Evolutionary conservation across 2,113 vertebrate genomes (phyloP).

Genomic region (Engystomops pustulosus): DNA sequence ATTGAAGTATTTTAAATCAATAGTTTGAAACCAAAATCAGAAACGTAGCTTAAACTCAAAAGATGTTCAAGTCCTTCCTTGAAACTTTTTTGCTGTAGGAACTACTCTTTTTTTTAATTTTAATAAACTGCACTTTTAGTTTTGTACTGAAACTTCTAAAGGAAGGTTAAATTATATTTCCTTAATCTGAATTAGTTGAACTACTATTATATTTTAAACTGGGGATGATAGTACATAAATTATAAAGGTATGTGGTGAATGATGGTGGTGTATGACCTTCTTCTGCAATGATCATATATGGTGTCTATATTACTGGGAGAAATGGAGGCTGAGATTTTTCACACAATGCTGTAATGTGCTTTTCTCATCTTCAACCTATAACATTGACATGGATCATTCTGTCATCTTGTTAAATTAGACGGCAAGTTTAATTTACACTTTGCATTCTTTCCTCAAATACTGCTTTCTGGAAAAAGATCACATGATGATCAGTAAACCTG

Average conservation of each 20-base stretch:
- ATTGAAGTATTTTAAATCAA: too few species aligned
- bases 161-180: too few species aligned
- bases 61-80: too few species aligned
- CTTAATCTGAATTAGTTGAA: too few species aligned
- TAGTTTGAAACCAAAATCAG: too few species aligned
- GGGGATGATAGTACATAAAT: too few species aligned
- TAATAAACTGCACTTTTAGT: too few species aligned
- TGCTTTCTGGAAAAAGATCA: conserved; percentile 28
- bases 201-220: too few species aligned
- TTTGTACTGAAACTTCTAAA: too few species aligned
- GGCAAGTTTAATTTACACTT: conserved; percentile 25
- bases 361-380: conserved; percentile 37
- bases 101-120: too few species aligned
- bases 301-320: neutral
- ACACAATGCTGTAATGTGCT: conserved; percentile 38
- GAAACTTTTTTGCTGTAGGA: too few species aligned
- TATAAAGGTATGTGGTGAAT: neutral
- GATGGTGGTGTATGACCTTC: neutral
- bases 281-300: neutral
- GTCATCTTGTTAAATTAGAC: conserved; percentile 20
- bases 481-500: conserved; percentile 12
- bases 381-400: conserved; percentile 32
- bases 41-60: too few species aligned
- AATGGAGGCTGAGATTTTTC: conserved; percentile 10
- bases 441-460: conserved; percentile 43